Base-by-base conservation (phyloP, 2,797 vertebrate genomes). In the Amphiprion clarkii region DNA sequence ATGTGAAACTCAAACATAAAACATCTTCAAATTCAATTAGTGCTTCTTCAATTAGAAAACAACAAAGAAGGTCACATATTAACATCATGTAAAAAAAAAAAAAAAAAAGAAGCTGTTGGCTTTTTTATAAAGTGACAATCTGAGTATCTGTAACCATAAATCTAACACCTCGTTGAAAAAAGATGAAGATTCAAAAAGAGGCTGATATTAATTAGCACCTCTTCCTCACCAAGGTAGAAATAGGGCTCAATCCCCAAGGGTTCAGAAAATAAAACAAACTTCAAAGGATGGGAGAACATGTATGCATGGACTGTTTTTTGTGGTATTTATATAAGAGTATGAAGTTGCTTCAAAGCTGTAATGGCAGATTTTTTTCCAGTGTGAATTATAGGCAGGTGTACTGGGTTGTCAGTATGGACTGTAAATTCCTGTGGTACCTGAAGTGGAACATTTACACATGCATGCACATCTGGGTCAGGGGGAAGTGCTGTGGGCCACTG, bases 401-500 rank as follows among this genome's bases (percentile, higher is more conserved):
- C 40, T 33, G 65, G 62, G 40, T 54, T 44, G 27, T 71, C 48
- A 33, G 71, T 25, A 1, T 11, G 7, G 52, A 58, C 58, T 48
- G 21, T 72, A 55, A 67, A 89, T 83, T 77, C 82, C 74, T 60
- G 77, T 33, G 51, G 55, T 71, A 73, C 68, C 49, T 83, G 49
- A 86, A 73, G 70, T 66, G 40, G 56, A 77, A 84, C 68, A 74
- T 73, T 76, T 67, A 78, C 74, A 85, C 75, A 69, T 44, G 65
- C 61, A 49, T 70, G 60, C 80, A 83, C 62, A 88, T 87, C 78
- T 80, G 76, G 76, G 77, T 87, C 84, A 64, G 21, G 9, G 62
- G 60, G 69, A n/a, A 58, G 19, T 49, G 66, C 54, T 78, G 49
- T 21, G 56, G 61, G 72, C 67, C 64, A 54, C 51, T 72, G 77